Evolutionary conservation across 2,797 vertebrate species (phyloP).

Genomic region (Coreius guichenoti): DNA sequence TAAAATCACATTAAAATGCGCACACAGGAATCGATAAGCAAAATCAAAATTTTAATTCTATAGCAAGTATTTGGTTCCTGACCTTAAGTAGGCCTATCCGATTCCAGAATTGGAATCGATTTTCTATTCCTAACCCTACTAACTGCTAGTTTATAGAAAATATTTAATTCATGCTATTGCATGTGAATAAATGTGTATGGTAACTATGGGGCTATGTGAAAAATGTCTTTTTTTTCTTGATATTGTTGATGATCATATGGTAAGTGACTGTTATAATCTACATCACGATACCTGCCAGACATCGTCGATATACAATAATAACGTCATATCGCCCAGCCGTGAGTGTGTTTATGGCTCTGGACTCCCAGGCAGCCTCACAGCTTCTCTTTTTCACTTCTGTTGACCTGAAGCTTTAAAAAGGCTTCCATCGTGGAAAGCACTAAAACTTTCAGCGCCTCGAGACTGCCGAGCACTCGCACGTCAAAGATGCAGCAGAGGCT

Average conservation of each 20-base stretch:
- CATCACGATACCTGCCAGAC: neutral
- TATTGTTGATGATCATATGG: neutral
- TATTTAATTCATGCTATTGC: neutral
- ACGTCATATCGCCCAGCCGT: no score
- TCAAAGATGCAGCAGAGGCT: conserved; percentile 37
- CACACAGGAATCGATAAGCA: no score
- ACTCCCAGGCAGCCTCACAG: neutral
- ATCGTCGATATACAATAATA: neutral
- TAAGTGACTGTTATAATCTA: neutral
- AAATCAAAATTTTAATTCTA: no score
- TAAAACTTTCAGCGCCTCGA: conserved; percentile 15
- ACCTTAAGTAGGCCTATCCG: no score
- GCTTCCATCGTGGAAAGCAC: neutral
- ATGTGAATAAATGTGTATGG: neutral
- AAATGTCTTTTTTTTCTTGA: no score
- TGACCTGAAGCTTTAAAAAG: conserved; percentile 33
- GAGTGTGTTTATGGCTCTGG: neutral
- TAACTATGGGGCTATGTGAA: neutral
- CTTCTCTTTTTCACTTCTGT: conserved; percentile 33
- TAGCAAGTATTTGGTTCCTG: no score
- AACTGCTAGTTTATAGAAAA: neutral
- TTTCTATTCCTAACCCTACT: neutral
- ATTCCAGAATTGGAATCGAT: neutral
- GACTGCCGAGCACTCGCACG: conserved; percentile 38
- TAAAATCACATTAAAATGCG: no score